A percentile compares a stretch with the other conserved stretches of the same genome.
phyloP scores from a whole-genome alignment of 2,113 vertebrate species.

The Trachemys scripta region DNA sequence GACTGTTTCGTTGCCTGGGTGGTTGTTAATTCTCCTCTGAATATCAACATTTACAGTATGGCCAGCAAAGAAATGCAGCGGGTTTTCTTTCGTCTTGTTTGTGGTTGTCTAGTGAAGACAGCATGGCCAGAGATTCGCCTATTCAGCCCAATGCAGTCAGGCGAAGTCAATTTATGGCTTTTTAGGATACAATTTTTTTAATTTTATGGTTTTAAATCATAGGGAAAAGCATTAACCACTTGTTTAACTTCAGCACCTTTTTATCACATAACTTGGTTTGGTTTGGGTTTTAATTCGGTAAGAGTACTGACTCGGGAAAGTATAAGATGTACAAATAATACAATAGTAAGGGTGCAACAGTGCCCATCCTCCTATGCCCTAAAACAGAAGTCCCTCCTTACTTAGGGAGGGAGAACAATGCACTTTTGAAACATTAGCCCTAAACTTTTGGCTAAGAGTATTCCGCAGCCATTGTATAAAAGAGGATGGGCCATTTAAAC shows the following conservation, averaged over 20 bases:
- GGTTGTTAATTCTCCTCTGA: conserved; percentile 94
- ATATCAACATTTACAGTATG: conserved; percentile 94
- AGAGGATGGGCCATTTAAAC: no score
- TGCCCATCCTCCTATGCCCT: no score
- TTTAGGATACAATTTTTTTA: conserved; percentile 4
- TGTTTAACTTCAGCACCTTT: not conserved
- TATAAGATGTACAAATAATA: no score
- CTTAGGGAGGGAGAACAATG: no score
- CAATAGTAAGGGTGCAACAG: no score
- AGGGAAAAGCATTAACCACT: not conserved
- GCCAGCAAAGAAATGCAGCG: conserved; percentile 95
- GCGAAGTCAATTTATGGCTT: conserved; percentile 48
- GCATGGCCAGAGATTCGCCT: conserved; percentile 71
- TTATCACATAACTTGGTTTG: conserved; percentile 35
- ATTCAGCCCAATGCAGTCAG: conserved; percentile 82
- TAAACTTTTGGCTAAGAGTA: no score
- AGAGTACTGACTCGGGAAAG: not conserved
- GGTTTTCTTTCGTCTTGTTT: no score
- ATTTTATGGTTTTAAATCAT: conserved; percentile 55
- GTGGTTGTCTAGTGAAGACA: conserved; percentile 30
- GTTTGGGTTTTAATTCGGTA: not conserved
- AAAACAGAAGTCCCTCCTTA: no score
- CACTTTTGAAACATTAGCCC: no score
- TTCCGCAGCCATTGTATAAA: no score
- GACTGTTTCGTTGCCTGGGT: conserved; percentile 93